phyloP scores from a whole-genome alignment of 2,888 invertebrate genomes.

The Bombylius major region DNA sequence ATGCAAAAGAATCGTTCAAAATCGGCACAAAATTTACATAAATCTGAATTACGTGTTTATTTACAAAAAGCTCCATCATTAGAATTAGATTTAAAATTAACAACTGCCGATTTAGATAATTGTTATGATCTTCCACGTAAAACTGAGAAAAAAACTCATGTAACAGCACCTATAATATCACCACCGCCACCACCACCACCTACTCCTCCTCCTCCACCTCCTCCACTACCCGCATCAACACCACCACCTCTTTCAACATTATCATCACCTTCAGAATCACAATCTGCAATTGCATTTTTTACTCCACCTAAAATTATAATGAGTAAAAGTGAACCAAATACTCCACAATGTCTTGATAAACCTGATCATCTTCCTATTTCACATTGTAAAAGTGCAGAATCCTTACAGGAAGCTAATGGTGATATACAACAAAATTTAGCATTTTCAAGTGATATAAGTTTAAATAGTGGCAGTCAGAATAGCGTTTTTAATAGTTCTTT shows the following conservation, averaged over 20 bases:
- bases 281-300: neutral
- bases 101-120: conserved; percentile 20
- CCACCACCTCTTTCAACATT: neutral
- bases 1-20: conserved; percentile 26
- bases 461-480: conserved; percentile 22
- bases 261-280: neutral
- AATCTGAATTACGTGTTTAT: conserved; percentile 29
- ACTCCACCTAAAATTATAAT: conserved; percentile 7
- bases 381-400: conserved; percentile 27
- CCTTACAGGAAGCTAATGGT: conserved; percentile 15
- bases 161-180: neutral
- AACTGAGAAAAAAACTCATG: neutral
- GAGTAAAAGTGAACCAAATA: conserved; percentile 25
- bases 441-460: conserved; percentile 19
- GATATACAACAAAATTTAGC: conserved; percentile 10
- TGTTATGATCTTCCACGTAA: conserved; percentile 19
- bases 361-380: conserved; percentile 17
- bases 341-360: conserved; percentile 20
- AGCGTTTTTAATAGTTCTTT: conserved; percentile 25
- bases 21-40: conserved; percentile 31
- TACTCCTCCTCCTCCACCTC: neutral
- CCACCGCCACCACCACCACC: neutral
- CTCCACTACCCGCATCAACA: neutral
- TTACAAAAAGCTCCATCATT: conserved; percentile 31
- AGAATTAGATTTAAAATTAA: conserved; percentile 21